Conservation (phyloP, 2,888 invertebrate genomes). For the Zonitis immaculata region DNA sequence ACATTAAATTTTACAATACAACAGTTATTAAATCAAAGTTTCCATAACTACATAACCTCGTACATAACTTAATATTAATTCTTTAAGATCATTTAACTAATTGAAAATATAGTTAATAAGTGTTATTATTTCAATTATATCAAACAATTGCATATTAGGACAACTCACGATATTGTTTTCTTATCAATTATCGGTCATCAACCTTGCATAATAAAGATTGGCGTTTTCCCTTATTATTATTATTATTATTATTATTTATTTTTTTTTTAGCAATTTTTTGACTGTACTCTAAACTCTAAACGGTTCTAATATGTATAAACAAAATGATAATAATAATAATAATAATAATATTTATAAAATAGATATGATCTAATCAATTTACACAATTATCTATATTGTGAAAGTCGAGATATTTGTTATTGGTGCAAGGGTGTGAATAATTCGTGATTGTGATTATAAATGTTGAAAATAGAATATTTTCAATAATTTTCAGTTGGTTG, state of each 20-base stretch:
- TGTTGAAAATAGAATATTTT: too few species aligned
- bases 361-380: not conserved
- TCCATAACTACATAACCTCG: not conserved
- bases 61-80: too few species aligned
- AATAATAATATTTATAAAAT: not conserved
- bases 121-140: not conserved
- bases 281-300: not conserved
- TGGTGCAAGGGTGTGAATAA: too few species aligned
- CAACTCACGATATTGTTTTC: conserved; percentile 4
- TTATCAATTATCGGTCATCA: conserved; percentile 24
- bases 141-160: conserved; percentile 2
- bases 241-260: too few species aligned
- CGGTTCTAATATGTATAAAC: not conserved
- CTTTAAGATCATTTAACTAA: not conserved
- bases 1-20: not conserved
- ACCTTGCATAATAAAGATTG: conserved; percentile 15
- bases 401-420: not conserved
- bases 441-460: too few species aligned
- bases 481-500: too few species aligned
- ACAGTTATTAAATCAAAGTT: not conserved
- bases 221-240: too few species aligned
- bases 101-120: not conserved
- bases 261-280: conserved; percentile 4
- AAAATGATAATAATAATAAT: not conserved
- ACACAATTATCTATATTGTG: not conserved